Evolutionary conservation across 2,113 vertebrate genomes (phyloP), one percentile per base, ranked within the genome.

Genomic region (Plestiodon gilberti): DNA sequence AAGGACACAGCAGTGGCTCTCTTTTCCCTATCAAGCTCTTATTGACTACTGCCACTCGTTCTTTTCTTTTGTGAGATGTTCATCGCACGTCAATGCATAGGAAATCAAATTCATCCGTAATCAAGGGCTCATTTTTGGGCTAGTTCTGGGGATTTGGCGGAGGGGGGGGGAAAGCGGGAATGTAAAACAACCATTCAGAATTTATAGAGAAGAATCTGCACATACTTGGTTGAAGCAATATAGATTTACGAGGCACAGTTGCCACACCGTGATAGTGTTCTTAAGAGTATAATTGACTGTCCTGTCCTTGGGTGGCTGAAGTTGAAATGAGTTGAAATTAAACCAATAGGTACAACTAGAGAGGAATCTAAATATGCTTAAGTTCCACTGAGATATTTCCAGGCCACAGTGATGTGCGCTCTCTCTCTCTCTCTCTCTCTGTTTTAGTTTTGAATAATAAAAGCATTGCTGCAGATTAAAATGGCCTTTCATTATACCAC

Each of bases 401-500:
- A 57, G 35, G 62, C 10, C 35, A 23, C 17, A 23, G 30, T 64
- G 7, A 25, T 65, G 78, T 86, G 43, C 35, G 79, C 89, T 90
- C 84, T 33, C 79, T 87, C 85, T 74, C 52, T 48, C 8, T 48
- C 43, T 7, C 23, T 33, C 52, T 48, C 8, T 48, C 43, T 7
- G 20, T 33, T 88, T 90, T 89, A 84, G 81, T n/a, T 64, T 87
- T 87, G 55, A 55, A 30, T 84, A 90, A 76, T 23, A 59, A 82
- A 90, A 81, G 89, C 11, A 25, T 71, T 17, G 81, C 25, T 57
- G n/a, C 55, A 14, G 52, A 28, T 28, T 35, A 77, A 90, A 92
- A 91, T 93, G 86, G 85, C 91, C 85, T 89, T 90, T 88, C 85
- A 86, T 88, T 91, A 91, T 91, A 82, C 88, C 85, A 62, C 79